phyloP scores from a whole-genome alignment of 2,888 invertebrate species.

The Lepetodrilus schrolli region DNA sequence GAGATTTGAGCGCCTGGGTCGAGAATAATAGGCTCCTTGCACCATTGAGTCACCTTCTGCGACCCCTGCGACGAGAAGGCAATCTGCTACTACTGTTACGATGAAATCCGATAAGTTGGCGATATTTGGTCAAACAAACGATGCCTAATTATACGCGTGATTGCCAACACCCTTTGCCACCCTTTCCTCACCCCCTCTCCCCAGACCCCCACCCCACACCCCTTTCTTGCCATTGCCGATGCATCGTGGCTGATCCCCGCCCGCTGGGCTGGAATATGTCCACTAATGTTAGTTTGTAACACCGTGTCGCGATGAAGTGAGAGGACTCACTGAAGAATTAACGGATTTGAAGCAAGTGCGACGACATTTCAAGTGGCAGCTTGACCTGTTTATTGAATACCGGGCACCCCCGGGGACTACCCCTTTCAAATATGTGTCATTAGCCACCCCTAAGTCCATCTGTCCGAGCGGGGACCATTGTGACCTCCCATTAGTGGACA shows the following conservation, averaged over 20 bases:
- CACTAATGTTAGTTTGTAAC: background rate
- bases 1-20: background rate
- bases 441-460: background rate
- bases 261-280: slow-evolving; percentile 16
- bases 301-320: background rate
- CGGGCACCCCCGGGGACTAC: background rate
- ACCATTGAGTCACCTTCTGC: background rate
- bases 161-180: background rate
- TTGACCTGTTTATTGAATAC: background rate
- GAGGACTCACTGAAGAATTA: background rate
- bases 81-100: slow-evolving; percentile 8
- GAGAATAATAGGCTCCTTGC: background rate
- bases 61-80: background rate
- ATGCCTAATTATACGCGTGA: slow-evolving; percentile 2
- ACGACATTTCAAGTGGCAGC: background rate
- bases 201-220: too few species aligned
- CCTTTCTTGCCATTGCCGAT: too few species aligned
- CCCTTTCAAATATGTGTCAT: slow-evolving; percentile 15
- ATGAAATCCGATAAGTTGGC: slow-evolving; percentile 1
- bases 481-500: background rate
- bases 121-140: slow-evolving; percentile 1
- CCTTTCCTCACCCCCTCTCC: background rate
- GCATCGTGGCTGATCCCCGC: too few species aligned
- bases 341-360: background rate
- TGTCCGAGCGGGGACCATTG: background rate